Evolutionary conservation across 2,797 vertebrate species (phyloP).

Genomic region (Malurus splendens): DNA sequence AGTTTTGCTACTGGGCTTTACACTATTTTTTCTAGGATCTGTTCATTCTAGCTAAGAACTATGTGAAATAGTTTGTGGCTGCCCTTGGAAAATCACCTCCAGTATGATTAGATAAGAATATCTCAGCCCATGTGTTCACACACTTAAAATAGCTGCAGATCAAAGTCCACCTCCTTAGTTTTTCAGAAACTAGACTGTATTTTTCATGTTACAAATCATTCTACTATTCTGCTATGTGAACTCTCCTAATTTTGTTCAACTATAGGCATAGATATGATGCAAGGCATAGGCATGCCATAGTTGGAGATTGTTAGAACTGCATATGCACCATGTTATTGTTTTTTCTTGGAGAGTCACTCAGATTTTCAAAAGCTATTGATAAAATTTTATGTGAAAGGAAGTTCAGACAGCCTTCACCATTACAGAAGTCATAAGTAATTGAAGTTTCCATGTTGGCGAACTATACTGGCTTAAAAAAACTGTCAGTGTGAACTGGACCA

Average conservation of each 20-base stretch:
- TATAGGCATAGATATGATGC: neutral
- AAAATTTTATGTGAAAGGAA: neutral
- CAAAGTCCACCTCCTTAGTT: neutral
- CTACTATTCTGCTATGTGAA: neutral
- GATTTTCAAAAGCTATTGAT: neutral
- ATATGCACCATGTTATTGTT: neutral
- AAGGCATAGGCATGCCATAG: neutral
- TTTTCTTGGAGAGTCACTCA: neutral
- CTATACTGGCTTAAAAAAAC: neutral
- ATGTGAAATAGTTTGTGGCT: neutral
- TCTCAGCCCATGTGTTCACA: neutral
- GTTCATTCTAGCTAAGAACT: neutral
- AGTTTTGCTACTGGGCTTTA: neutral
- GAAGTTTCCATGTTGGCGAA: neutral
- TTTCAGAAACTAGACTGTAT: neutral
- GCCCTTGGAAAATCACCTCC: neutral
- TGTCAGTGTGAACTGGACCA: accelerated
- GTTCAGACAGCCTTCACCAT: neutral
- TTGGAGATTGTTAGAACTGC: neutral
- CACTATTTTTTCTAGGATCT: neutral
- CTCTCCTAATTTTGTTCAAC: neutral
- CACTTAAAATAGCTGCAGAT: neutral
- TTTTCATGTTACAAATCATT: neutral
- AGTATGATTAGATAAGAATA: neutral
- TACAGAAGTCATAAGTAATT: neutral